phyloP scores from a whole-genome alignment of 2,797 vertebrate species.

The Lates japonicus region DNA sequence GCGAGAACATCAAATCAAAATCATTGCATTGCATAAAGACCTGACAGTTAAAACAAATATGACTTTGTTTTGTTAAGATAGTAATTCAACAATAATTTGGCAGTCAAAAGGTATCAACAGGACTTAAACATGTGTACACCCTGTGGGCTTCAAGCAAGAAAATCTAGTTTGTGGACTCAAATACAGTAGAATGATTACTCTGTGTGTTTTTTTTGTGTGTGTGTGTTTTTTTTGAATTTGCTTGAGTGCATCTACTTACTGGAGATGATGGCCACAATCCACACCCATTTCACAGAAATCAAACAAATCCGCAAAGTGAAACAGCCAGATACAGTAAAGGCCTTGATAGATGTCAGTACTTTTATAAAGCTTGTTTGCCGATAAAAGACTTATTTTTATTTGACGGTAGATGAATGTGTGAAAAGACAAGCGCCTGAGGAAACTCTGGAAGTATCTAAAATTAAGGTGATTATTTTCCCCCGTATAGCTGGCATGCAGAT shows the following conservation, averaged over 20 bases:
- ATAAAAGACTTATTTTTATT: slow-evolving; percentile 23
- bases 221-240: neutral
- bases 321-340: slow-evolving; percentile 5
- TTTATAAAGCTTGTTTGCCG: neutral
- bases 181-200: neutral
- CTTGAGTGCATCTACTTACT: slow-evolving; percentile 3
- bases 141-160: neutral
- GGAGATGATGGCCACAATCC: slow-evolving; percentile 7
- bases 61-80: neutral
- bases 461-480: slow-evolving; percentile 58
- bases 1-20: no score
- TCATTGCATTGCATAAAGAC: no score
- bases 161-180: neutral
- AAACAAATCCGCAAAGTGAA: slow-evolving; percentile 8
- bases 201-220: neutral
- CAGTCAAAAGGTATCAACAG: neutral
- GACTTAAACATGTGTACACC: neutral
- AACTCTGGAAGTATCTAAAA: slow-evolving; percentile 41
- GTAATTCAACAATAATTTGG: neutral
- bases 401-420: slow-evolving; percentile 38
- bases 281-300: slow-evolving; percentile 6
- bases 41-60: neutral
- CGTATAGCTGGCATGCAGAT: slow-evolving; percentile 42
- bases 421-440: slow-evolving; percentile 54
- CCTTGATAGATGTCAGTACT: neutral